Conservation (phyloP, 2,113 vertebrate species). For the Labeo catla region DNA sequence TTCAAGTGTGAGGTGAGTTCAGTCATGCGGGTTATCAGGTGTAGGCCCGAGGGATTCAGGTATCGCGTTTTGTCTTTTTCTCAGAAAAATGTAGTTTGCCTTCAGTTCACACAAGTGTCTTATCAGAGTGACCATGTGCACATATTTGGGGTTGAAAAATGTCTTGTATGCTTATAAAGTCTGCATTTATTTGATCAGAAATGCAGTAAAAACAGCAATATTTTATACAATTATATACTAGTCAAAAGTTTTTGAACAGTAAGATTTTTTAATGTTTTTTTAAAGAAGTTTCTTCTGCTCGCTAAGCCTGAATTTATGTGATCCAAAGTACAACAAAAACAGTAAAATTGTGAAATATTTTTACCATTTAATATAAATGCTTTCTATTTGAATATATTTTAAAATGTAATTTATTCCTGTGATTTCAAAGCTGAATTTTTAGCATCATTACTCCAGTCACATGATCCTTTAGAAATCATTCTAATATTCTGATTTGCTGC, state of each 20-base stretch:
- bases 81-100: neutral
- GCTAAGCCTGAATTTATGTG: too few relatives aligned
- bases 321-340: too few relatives aligned
- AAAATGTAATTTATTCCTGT: neutral
- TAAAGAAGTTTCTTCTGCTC: too few relatives aligned
- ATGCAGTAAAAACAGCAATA: neutral
- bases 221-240: neutral
- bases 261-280: too few relatives aligned
- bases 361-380: too few relatives aligned
- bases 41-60: neutral
- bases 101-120: neutral
- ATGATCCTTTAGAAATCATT: neutral
- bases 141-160: neutral
- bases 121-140: neutral
- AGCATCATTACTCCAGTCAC: neutral
- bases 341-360: too few relatives aligned
- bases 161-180: neutral
- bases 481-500: neutral
- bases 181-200: neutral
- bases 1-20: slow-evolving; percentile 93
- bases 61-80: slow-evolving; percentile 2
- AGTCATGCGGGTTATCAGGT: neutral
- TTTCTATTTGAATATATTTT: neutral
- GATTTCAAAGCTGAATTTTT: neutral
- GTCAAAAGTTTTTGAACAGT: too few relatives aligned